A percentile compares a stretch with the other conserved stretches of the same genome.
Conservation (phyloP, 1,140 invertebrate genomes). For the Chelonus insularis region DNA sequence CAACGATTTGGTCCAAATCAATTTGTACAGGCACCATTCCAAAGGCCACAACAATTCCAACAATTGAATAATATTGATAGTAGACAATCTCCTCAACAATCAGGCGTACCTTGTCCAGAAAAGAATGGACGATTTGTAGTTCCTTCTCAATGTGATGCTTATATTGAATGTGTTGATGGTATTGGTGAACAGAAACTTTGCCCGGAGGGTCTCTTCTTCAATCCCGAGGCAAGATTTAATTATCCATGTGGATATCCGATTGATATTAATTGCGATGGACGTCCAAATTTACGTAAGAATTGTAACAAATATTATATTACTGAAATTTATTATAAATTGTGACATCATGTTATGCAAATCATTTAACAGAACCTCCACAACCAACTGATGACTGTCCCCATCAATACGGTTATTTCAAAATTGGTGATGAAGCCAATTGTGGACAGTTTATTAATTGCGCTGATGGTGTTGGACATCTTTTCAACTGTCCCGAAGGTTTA, state of each 20-base stretch:
- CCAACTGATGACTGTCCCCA: conserved; percentile 80
- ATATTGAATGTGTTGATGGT: conserved; percentile 73
- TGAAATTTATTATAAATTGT: not conserved
- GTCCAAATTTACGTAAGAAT: conserved; percentile 72
- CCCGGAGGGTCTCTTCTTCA: conserved; percentile 83
- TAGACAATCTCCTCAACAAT: conserved; percentile 15
- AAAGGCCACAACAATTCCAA: not conserved
- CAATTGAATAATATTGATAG: conserved; percentile 16
- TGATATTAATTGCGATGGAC: conserved; percentile 75
- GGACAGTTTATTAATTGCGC: conserved; percentile 85
- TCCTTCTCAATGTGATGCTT: conserved; percentile 74
- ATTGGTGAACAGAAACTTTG: conserved; percentile 75
- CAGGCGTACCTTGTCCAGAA: conserved; percentile 61
- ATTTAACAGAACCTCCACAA: conserved; percentile 67
- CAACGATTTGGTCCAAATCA: conserved; percentile 17
- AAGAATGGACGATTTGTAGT: conserved; percentile 72
- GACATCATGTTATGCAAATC: no score
- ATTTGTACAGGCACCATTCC: not conserved
- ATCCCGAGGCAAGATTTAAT: conserved; percentile 70
- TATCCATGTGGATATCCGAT: conserved; percentile 85
- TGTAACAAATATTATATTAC: not conserved
- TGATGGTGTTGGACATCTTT: conserved; percentile 68
- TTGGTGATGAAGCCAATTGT: conserved; percentile 73
- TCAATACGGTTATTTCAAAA: conserved; percentile 80
- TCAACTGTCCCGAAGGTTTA: conserved; percentile 80